Base-by-base conservation (phyloP, 2,888 invertebrate genomes). In the Meteorus colon region DNA sequence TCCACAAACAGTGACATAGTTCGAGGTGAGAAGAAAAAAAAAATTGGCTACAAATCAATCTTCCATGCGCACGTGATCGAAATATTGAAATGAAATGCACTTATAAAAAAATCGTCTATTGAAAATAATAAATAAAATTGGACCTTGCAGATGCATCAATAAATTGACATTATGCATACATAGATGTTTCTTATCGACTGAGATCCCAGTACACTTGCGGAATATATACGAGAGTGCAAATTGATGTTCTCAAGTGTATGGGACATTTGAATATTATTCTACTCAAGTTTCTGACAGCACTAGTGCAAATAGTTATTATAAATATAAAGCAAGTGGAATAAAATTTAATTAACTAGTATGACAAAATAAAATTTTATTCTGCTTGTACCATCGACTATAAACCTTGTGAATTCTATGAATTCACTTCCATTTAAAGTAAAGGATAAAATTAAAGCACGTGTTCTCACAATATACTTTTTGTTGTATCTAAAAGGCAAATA, bases 71-170 rank as follows among this genome's bases (percentile, higher is more conserved):
- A 80, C 75, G 76, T 68, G 78, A 86, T 84, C 83, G 87, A 77
- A 78, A 79, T 76, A 86, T 85, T 86, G 86, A 84, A 85, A 83
- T 84, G 84, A 82, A 77, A 74, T 78, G 73, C 81, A 80, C 84
- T 63, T 84, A 85, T 83, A 78, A 81, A 81, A 82, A 82, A 83
- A 85, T 86, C 82, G 84, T 77, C 74, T 29, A 45, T 14, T 45
- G n/a, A 73, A 65, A 73, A 55, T 55, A 6, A 19, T 55, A 19
- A 55, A 55, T 55, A 55, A 55, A 19, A 19, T 55, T 19, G 8
- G 19, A 55, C 19, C 8, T 19, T 6, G 6, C 2, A 10, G 55
- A 55, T 55, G 1, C 8, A 55, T 19, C n/a, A 55, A 19, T 48
- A n/a, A 6, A 14, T 60, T 29, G 37, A 45, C 68, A 29, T 60